Evolutionary conservation across 2,797 vertebrate species (phyloP), one percentile per base, ranked within the genome.

Genomic region (Orientallactaga sibirica): DNA sequence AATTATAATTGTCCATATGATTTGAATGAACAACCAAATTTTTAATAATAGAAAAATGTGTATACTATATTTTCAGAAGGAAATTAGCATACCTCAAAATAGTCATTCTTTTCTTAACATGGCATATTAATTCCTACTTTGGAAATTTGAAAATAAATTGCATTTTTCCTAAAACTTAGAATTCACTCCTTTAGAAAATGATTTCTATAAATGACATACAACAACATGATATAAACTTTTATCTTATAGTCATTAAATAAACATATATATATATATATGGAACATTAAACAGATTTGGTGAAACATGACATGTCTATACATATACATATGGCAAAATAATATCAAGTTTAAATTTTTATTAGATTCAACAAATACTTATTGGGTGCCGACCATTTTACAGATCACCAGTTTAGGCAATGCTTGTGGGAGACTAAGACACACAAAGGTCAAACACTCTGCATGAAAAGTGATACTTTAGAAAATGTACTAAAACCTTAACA

Each of bases 121-220:
- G 93, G 52, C 66, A 70, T 85, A 95, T 76, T 89, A 94, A 92
- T 52, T 88, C 33, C 92, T 96, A 92, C n/a, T 96, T 90, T 92
- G 91, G 58, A 80, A 96, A 55, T 29, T 89, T 83, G 91, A 97
- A 25, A 97, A 95, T 96, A 96, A 95, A 92, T 68, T 82, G 52
- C 71, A 88, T n/a, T 95, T 95, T 95, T 33, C 81, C 88, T 93
- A 95, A 93, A 94, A 93, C 86, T 92, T 93, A 93, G 85, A 96
- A 97, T 62, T 94, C 25, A 75, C 61, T 27, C 85, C 85, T 94
- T 97, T 93, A 94, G 94, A 97, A 94, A 97, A 97, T 29, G 74
- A 71, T 97, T 97, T 93, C 83, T 95, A 89, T 70, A 78, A 93
- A 48, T 91, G 92, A 96, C 95, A 95, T 95, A 97, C n/a, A 41